A percentile compares a stretch with the other conserved stretches of the same genome.
Conservation (phyloP, 1,140 invertebrate species). For the Dolichoris vasculosae region DNA sequence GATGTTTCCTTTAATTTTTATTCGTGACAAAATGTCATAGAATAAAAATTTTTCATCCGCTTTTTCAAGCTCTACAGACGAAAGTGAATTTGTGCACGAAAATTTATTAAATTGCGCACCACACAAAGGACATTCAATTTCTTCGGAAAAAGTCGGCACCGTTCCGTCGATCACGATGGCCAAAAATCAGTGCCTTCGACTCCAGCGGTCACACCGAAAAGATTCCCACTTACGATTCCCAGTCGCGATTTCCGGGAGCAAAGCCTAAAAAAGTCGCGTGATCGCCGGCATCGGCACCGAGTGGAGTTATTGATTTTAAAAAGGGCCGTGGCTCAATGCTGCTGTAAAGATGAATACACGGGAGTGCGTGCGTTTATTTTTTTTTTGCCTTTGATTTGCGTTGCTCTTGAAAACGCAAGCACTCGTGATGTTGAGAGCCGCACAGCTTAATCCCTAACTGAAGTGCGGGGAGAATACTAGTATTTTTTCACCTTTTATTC, state of each 20-base stretch:
- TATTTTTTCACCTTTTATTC: not conserved
- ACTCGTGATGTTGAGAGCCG: not conserved
- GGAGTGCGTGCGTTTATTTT: not conserved
- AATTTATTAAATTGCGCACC: no score
- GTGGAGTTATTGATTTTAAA: slow-evolving; percentile 16
- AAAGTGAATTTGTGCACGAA: no score
- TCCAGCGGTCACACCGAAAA: no score
- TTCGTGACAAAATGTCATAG: no score
- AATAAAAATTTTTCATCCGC: no score
- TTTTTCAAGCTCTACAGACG: no score
- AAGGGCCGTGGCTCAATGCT: not conserved
- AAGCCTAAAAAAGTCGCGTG: not conserved
- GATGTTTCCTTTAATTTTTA: no score
- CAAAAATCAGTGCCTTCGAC: not conserved
- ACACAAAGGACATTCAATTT: no score
- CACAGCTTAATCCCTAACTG: not conserved
- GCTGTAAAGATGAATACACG: not conserved
- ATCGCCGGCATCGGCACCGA: not conserved
- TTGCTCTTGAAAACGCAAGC: not conserved
- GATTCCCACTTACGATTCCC: no score
- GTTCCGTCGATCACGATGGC: no score
- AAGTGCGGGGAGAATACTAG: not conserved
- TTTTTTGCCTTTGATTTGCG: not conserved
- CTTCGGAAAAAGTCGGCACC: no score
- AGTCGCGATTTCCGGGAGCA: not conserved